A percentile compares a stretch with the other conserved stretches of the same genome.
Evolutionary conservation across 2,888 invertebrate species (phyloP).

Genomic region (Xestia c-nigrum): DNA sequence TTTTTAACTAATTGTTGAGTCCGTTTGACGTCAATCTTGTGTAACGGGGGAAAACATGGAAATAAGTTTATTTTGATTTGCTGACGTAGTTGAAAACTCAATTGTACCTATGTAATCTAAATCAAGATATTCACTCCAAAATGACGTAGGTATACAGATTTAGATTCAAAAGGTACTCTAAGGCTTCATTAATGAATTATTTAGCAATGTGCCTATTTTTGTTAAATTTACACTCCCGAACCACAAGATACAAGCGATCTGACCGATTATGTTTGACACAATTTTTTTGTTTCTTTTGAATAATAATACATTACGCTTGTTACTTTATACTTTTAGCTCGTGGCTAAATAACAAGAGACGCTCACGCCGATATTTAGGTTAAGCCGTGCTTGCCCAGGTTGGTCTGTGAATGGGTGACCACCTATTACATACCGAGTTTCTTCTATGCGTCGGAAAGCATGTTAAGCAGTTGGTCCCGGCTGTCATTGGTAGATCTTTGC

Average conservation of each 20-base stretch:
- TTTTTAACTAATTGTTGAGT: neutral
- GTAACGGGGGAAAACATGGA: neutral
- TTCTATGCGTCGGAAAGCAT: too few relatives aligned
- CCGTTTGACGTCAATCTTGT: neutral
- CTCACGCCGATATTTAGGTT: too few relatives aligned
- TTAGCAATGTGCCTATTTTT: neutral
- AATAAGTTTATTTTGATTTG: conserved; percentile 13
- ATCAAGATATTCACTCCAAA: neutral
- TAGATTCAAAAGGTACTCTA: neutral
- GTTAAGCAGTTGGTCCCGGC: too few relatives aligned
- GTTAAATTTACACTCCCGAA: neutral
- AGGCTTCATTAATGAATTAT: neutral
- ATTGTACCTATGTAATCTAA: too few relatives aligned
- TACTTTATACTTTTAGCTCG: neutral
- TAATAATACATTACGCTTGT: neutral
- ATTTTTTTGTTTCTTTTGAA: neutral
- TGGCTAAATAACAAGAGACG: too few relatives aligned
- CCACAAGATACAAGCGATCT: neutral
- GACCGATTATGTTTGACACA: neutral
- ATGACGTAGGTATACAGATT: neutral
- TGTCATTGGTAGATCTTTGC: too few relatives aligned
- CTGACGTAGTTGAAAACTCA: neutral
- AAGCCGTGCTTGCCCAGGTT: too few relatives aligned
- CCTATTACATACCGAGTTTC: too few relatives aligned
- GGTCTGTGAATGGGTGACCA: too few relatives aligned